Conservation (phyloP, 1,140 invertebrate species). For the Heliconius nattereri region DNA sequence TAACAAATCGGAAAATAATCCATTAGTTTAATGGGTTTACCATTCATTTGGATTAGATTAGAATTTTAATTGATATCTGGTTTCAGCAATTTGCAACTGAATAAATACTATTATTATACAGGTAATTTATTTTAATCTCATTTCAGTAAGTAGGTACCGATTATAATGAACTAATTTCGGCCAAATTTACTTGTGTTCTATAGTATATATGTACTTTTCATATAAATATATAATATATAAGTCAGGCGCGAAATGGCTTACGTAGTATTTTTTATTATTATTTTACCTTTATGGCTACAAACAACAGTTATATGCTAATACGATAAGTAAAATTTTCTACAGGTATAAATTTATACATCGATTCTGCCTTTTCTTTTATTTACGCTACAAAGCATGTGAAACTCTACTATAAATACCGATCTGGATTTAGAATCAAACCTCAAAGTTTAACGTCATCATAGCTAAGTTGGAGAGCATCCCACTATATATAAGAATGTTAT, state of each 20-base stretch:
- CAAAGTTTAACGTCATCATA: neutral
- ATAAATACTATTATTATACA: slow-evolving; percentile 7
- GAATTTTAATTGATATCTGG: slow-evolving; percentile 36
- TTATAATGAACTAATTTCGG: neutral
- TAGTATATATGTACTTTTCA: no score
- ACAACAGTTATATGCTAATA: neutral
- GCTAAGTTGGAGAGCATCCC: no score
- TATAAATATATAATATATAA: no score
- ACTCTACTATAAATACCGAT: neutral
- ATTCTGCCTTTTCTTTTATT: neutral
- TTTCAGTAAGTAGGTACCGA: neutral
- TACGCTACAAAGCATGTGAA: neutral
- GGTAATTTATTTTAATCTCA: slow-evolving; percentile 14
- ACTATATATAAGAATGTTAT: no score
- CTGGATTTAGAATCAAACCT: neutral
- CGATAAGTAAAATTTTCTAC: neutral
- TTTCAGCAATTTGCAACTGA: slow-evolving; percentile 24
- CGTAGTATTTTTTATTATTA: no score
- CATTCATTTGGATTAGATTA: slow-evolving; percentile 34
- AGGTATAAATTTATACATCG: neutral
- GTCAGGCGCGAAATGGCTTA: no score
- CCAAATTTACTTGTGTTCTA: neutral
- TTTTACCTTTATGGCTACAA: no score
- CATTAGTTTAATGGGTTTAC: slow-evolving; percentile 47
- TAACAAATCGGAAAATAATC: slow-evolving; percentile 52